Evolutionary conservation across 2,113 vertebrate genomes (phyloP), one percentile per base, ranked within the genome.

Genomic region (Menidia beryllina): DNA sequence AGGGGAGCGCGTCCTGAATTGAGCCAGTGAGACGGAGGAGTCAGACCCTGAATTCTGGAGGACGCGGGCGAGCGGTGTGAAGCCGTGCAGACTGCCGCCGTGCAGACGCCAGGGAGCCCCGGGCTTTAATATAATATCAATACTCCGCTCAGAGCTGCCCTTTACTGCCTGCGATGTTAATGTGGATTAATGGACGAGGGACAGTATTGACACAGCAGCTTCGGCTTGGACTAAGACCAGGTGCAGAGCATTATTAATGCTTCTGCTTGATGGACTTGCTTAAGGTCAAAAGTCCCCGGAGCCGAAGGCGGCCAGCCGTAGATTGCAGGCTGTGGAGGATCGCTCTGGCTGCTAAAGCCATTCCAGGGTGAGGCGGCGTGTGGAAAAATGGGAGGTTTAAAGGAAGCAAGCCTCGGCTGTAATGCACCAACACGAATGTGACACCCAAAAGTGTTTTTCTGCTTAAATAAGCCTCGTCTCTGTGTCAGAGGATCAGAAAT

Each of bases 121-220:
- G 55, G 80, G 70, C 84, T 82, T 69, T 91, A 90, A 91, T 90
- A 88, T 73, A 89, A 93, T 87, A 93, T 91, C 89, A 91, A 92
- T 91, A 90, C 57, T 39, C n/a, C 48, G 34, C 75, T 90, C 86
- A 86, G 81, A 83, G 79, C 64, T 92, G 88, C 72, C 87, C 88
- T 91, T 92, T 90, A 49, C 78, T 83, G 80, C 69, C 45, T 56
- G 48, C 43, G 17, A 65, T 55, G 69, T 78, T 88, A 91, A 92
- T 91, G 77, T 62, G 77, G 84, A 93, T 93, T 87, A 88, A 91
- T 93, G 87, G 81, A 41, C 74, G 50, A 53, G 13, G 53, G 77
- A 24, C 69, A 41, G 74, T 71, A 87, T 82, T 65, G 86, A 89
- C 78, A 34, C 58, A 75, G 80, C 21, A 27, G 69, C 72, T 20